Percentiles rank a stretch among this genome's conserved stretches.
Evolutionary conservation across 92 coral and sea anemone genomes (phyloP).

Genomic region (Virgularia gustaviana): DNA sequence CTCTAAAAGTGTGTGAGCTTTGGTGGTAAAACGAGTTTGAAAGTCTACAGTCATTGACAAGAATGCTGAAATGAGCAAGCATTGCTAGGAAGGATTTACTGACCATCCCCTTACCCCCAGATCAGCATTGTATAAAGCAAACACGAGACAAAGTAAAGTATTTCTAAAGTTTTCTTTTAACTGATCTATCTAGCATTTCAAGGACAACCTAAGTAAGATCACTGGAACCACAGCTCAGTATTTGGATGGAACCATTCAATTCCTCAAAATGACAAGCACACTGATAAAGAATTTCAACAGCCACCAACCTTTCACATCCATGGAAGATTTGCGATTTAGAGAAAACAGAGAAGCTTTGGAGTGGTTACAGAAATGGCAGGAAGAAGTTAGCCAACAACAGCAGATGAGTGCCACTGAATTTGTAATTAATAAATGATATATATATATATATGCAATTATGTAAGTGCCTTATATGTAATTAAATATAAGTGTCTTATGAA

Average conservation of each 20-base stretch:
- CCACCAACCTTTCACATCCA: neutral
- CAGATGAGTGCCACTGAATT: too few relatives aligned
- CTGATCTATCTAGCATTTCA: too few relatives aligned
- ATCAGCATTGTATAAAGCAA: too few relatives aligned
- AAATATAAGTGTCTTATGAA: too few relatives aligned
- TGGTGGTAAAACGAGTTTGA: too few relatives aligned
- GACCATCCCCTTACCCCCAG: too few relatives aligned
- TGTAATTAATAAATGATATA: too few relatives aligned
- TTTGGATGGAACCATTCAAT: conserved; percentile 10
- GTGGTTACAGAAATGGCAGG: neutral
- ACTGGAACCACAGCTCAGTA: neutral
- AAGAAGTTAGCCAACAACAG: neutral
- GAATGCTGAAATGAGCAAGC: neutral
- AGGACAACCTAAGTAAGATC: neutral
- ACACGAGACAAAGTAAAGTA: too few relatives aligned
- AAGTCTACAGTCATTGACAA: neutral
- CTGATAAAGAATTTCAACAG: neutral
- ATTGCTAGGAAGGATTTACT: neutral
- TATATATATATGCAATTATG: too few relatives aligned
- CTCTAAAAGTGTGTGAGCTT: too few relatives aligned
- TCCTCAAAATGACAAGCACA: neutral
- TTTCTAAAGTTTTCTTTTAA: too few relatives aligned
- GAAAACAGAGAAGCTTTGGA: neutral
- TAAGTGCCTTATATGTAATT: too few relatives aligned
- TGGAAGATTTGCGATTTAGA: neutral